Base-by-base conservation (phyloP, 2,888 invertebrate genomes). In the Eristalis intricaria region DNA sequence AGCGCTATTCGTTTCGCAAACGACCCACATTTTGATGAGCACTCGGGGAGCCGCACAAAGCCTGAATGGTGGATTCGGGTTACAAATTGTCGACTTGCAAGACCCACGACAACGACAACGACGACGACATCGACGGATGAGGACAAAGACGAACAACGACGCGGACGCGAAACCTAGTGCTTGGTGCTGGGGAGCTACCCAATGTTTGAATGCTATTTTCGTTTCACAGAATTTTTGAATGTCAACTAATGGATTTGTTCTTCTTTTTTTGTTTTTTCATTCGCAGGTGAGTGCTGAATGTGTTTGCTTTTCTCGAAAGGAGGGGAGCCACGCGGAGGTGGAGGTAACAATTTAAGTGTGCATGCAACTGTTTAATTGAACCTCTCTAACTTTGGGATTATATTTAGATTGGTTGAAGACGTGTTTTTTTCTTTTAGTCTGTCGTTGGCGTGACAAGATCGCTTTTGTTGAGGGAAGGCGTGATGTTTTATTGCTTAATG, bases 231-330 rank as follows among this genome's bases (percentile, higher is more conserved):
- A 58, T 70, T 26, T 70, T 63, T 80, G n/a, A 80, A 66, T 66
- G 66, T 63, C 40, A 63, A 50, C 58, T 64, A 80, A 85, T 81
- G 43, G 50, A n/a, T 79, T 63, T 68, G 10, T 23, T 7, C n/a
- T 66, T 71, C 43, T 56, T 35, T 63, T 75, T 23, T 11, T n/a
- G n/a, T 38, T 61, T 4, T 38, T 80, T 22, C 79, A 32, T 69
- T 84, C 81, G 43, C 76, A 85, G 84, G 84, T 85, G 80, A 85
- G 84, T 61, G 58, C 40, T 19, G 32, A 56, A 29, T 66, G 66
- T 32, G 40, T 79, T 70, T 26, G 26, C 15, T 23, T 26, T 60
- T 26, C 26, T 15, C 26, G 15, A 7, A 7, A 43, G 43, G 1
- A 8, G 50, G 50, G 19, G 50, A n/a, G 19, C 19, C 19, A 50